phyloP scores from a whole-genome alignment of 2,113 vertebrate species.

The Oncorhynchus kisutch region DNA sequence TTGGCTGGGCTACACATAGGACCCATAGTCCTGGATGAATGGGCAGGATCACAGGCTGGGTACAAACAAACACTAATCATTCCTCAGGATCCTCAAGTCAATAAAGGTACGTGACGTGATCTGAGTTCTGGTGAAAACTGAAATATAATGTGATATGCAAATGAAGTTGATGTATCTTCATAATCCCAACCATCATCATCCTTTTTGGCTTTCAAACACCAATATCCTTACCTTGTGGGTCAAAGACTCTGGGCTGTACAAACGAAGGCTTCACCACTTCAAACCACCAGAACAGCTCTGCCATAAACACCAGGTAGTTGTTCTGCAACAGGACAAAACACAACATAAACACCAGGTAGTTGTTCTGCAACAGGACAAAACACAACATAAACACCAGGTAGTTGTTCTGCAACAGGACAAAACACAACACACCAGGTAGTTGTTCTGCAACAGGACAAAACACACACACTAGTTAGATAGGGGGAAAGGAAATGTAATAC shows the following conservation, averaged over 20 bases:
- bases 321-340: too few species aligned
- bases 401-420: too few species aligned
- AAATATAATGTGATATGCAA: neutral
- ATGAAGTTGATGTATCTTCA: neutral
- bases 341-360: too few species aligned
- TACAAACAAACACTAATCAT: neutral
- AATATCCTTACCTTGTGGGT: slow-evolving; percentile 76
- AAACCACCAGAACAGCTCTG: slow-evolving; percentile 99
- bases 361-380: too few species aligned
- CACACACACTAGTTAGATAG: neutral
- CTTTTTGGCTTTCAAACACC: too few species aligned
- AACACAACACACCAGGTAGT: too few species aligned
- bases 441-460: too few species aligned
- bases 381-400: too few species aligned
- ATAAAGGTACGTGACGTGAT: too few species aligned
- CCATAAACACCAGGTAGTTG: slow-evolving; percentile 85
- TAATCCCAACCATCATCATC: neutral
- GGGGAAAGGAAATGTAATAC: neutral
- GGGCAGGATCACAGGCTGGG: slow-evolving; percentile 50
- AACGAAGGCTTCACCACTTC: slow-evolving; percentile 97
- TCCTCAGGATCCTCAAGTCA: neutral
- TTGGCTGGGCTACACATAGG: slow-evolving; percentile 65
- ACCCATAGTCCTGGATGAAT: slow-evolving; percentile 46
- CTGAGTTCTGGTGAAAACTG: neutral
- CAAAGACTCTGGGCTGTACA: slow-evolving; percentile 83